Conservation (phyloP, 2,888 invertebrate species). For the Sclerodermus sp. region DNA sequence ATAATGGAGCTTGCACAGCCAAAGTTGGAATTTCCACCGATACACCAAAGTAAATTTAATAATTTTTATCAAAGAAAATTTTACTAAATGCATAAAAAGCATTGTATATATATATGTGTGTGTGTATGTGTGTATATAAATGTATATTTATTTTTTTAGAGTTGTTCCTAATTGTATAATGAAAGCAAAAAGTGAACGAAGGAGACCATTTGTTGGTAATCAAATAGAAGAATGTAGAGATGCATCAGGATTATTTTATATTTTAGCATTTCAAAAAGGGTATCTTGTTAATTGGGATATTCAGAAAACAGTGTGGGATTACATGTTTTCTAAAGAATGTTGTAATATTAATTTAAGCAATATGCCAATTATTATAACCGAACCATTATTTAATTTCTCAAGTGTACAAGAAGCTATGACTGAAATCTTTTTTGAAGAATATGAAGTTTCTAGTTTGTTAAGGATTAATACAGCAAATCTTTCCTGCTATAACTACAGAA, state of each 20-base stretch:
- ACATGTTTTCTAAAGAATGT: slow-evolving; percentile 85
- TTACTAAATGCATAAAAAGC: neutral
- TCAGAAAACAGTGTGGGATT: slow-evolving; percentile 95
- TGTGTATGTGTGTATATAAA: neutral
- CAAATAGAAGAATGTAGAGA: slow-evolving; percentile 97
- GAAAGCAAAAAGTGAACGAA: slow-evolving; percentile 95
- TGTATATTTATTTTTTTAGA: slow-evolving; percentile 57
- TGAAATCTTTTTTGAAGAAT: slow-evolving; percentile 98
- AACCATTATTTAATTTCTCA: slow-evolving; percentile 91
- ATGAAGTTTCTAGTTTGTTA: slow-evolving; percentile 82
- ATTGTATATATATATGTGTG: neutral
- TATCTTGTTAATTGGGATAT: slow-evolving; percentile 95
- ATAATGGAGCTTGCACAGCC: slow-evolving; percentile 85
- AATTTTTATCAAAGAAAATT: no score
- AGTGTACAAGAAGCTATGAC: slow-evolving; percentile 91
- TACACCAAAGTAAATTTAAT: slow-evolving; percentile 69
- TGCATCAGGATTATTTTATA: slow-evolving; percentile 90
- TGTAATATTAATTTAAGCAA: slow-evolving; percentile 77
- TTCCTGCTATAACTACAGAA: slow-evolving; percentile 70
- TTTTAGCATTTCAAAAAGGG: slow-evolving; percentile 92
- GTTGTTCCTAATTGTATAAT: slow-evolving; percentile 93
- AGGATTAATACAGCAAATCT: slow-evolving; percentile 81
- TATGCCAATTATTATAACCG: slow-evolving; percentile 83
- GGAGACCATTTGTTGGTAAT: slow-evolving; percentile 89
- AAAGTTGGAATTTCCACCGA: slow-evolving; percentile 80